Conservation (phyloP, 2,888 invertebrate species). For the Rhingia rostrata region DNA sequence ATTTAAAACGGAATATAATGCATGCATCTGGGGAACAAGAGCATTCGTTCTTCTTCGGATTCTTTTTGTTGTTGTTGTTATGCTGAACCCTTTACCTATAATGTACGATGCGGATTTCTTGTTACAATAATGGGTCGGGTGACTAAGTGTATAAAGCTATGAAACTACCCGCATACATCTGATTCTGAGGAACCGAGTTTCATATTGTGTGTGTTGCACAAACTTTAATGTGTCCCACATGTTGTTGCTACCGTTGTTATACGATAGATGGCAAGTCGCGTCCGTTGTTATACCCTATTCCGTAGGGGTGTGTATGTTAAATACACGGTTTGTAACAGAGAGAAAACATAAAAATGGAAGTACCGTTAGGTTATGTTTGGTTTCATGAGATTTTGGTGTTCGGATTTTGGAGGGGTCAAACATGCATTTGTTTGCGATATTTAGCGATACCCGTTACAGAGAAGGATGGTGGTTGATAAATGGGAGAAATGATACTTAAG, state of each 20-base stretch:
- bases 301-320: no score
- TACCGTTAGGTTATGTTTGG: no score
- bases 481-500: no score
- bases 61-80: conserved; percentile 3
- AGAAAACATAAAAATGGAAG: no score
- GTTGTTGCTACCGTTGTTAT: conserved; percentile 31
- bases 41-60: no score
- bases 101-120: conserved; percentile 55
- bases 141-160: conserved; percentile 49
- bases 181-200: conserved; percentile 59
- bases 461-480: no score
- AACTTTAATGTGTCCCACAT: conserved; percentile 69
- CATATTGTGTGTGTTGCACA: conserved; percentile 33
- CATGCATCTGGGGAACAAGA: conserved; percentile 59
- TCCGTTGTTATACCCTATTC: not conserved
- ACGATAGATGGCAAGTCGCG: conserved; percentile 26
- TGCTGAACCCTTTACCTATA: conserved; percentile 7
- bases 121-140: conserved; percentile 68
- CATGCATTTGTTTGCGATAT: no score
- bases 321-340: no score
- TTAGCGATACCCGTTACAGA: no score
- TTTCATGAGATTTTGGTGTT: no score
- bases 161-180: conserved; percentile 62
- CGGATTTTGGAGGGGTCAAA: no score
- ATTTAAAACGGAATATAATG: conserved; percentile 51